Evolutionary conservation across 2,113 vertebrate species (phyloP).

Genomic region (Haliaeetus leucogaster): DNA sequence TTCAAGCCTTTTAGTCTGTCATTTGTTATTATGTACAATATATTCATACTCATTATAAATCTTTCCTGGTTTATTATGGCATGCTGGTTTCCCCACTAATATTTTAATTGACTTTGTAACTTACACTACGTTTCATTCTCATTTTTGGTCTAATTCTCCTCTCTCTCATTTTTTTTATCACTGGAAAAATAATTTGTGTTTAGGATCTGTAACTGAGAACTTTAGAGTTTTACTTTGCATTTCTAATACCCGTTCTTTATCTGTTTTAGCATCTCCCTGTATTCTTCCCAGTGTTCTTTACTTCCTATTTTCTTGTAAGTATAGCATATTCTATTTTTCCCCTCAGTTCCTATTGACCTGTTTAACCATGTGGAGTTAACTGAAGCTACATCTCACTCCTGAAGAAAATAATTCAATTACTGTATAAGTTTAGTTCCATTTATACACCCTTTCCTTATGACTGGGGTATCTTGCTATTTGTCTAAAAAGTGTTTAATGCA

Average conservation of each 20-base stretch:
- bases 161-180: background rate
- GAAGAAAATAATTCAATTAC: conserved; percentile 4
- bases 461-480: background rate
- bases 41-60: background rate
- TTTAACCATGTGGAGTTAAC: conserved; percentile 3
- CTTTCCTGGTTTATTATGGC: background rate
- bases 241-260: conserved; percentile 47
- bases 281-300: conserved; percentile 60
- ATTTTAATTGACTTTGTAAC: background rate
- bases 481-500: background rate
- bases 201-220: conserved; percentile 41
- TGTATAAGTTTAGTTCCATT: background rate
- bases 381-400: conserved; percentile 14
- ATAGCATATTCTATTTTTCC: conserved; percentile 22
- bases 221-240: conserved; percentile 40
- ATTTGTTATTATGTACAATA: background rate
- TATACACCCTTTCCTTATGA: background rate
- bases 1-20: background rate
- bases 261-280: conserved; percentile 60
- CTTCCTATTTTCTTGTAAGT: conserved; percentile 68
- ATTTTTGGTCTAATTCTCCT: background rate
- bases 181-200: conserved; percentile 22
- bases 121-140: background rate
- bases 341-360: conserved; percentile 15
- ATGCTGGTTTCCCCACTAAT: background rate